Base-by-base conservation (phyloP, 2,888 invertebrate species). In the Aelia acuminata region DNA sequence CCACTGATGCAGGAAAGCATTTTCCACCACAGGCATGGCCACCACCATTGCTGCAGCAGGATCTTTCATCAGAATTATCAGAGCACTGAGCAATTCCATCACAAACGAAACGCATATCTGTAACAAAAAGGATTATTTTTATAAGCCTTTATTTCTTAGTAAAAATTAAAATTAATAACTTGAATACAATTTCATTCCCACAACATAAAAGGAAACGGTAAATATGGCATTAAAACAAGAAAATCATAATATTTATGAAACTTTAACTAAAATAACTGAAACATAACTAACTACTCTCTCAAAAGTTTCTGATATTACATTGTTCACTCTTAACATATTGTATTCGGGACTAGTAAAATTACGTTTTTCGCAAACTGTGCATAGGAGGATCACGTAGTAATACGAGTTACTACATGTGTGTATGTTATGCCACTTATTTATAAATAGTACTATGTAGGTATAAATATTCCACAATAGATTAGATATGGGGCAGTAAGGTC, bases 21-120 rank as follows among this genome's bases (percentile, higher is more conserved):
- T 95, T 75, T 95, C 95, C 88, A 94, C 94, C n/a, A 95, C 95
- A 92, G 96, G 96, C 91, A 94, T 93, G 70, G 88, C 88, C 43
- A 80, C 88, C 48, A 49, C 50, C 47, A 75, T 93, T 92, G 85
- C 93, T 94, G 91, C 97, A 97, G 91, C 96, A 96, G 88, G 94
- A 93, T 7, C 94, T 93, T 91, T 96, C 96, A 91, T 96, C 96
- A 35, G 94, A 93, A 0, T 94, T 94, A 91, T 96, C 96, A 10
- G 93, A 93, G 91, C 96, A 96, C 89, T 96, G 95, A 0, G 93
- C 92, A 10, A 93, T 94, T 22, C 95, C 95, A 91, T 95, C 95
- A 91, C 95, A 95, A 0, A 94, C 94, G 91, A 93, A 92, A 20
- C 93, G 92, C 90, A 91, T 91, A 75, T 93, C 93, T 93, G 89